Evolutionary conservation across 2,888 invertebrate genomes (phyloP), one percentile per base, ranked within the genome.

Genomic region (Acronicta alni): DNA sequence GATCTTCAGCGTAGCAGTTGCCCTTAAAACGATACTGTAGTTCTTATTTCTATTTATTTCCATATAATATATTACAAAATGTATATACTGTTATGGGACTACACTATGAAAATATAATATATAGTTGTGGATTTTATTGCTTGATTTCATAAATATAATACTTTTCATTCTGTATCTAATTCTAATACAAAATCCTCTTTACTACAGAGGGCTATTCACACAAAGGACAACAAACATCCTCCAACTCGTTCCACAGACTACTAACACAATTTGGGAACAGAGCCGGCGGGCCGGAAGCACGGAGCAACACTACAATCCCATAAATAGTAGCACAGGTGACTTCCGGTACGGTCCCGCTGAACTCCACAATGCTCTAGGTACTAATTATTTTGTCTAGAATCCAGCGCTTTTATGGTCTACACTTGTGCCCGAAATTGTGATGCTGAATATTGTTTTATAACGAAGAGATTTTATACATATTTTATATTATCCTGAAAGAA

Each of bases 321-420:
- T 75, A 77, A 75, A 77, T 61, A 71, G 44, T 57, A 57, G 67
- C 75, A 45, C 75, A 77, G 77, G 77, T 75, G 68, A 77, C 75
- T 77, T 75, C 77, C 75, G 60, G 44, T 37, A 46, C 30, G 30
- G 45, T 46, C 35, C 47, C 38, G 17, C 30, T 32, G 35, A 41
- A 9, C 52, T 26, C 38, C 5, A 45, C 23, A 43, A 39, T 47
- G 30, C 72, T 51, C 57, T 35, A 42, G 37, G 44, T 53, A 49
- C 70, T 76, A 57, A 76, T 74, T 76, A 68, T 72, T 59, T 60
- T 55, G 53, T 37, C 68, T 69, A 58, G 61, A 60, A 53, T 59
- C 55, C 45, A 54, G 57, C 14, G 17, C 15, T 45, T 63, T 52
- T 53, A n/a, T 10, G 47, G 16, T 0, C 10, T 14, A 30, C 17